Evolutionary conservation across 2,113 vertebrate genomes (phyloP).

Genomic region (Peucedramus taeniatus): DNA sequence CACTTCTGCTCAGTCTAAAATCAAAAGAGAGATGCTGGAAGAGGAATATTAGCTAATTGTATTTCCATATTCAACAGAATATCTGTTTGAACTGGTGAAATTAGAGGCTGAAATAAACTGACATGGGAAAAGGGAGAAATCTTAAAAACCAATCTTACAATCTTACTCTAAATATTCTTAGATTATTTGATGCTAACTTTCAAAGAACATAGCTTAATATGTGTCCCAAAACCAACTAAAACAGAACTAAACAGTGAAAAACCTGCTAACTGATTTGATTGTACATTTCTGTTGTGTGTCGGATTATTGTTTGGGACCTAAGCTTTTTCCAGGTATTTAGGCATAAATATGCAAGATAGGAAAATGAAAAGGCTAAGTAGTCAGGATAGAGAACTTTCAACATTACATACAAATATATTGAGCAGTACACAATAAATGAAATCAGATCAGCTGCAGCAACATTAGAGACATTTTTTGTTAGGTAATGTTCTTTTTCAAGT

Average conservation of each 20-base stretch:
- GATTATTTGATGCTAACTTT: background rate
- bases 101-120: background rate
- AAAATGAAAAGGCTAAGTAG: background rate
- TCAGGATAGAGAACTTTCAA: background rate
- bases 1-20: background rate
- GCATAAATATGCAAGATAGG: background rate
- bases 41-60: background rate
- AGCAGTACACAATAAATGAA: background rate
- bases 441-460: background rate
- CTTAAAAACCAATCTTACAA: rapidly evolving
- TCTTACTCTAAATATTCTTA: background rate
- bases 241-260: background rate
- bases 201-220: background rate
- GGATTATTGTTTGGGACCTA: background rate
- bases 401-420: background rate
- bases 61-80: background rate
- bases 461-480: background rate
- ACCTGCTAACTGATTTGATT: background rate
- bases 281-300: too few relatives aligned
- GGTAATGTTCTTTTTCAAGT: background rate
- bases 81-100: background rate
- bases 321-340: background rate
- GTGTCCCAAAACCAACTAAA: background rate
- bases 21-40: background rate
- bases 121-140: background rate